Conservation (phyloP, 92 coral and sea anemone genomes). For the Muricea muricata region DNA sequence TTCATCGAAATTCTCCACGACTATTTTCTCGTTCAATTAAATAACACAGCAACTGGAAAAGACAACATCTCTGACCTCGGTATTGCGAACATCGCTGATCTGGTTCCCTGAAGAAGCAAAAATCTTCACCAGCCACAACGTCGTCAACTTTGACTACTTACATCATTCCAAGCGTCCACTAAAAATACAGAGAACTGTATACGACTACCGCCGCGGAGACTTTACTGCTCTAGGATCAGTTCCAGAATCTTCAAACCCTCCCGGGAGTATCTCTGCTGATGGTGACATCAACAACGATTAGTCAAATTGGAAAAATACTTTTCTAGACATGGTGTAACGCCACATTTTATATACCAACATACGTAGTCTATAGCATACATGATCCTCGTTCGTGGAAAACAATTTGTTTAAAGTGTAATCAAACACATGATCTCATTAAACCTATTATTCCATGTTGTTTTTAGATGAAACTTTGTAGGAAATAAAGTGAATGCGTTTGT, state of each 20-base stretch:
- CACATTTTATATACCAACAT: too few relatives aligned
- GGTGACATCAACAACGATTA: background rate
- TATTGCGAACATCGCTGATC: background rate
- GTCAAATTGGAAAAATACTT: background rate
- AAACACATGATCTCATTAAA: too few relatives aligned
- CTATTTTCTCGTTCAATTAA: background rate
- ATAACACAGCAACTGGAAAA: background rate
- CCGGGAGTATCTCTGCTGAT: background rate
- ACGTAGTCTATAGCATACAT: too few relatives aligned
- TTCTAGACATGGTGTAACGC: background rate
- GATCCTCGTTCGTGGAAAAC: too few relatives aligned
- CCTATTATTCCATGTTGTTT: too few relatives aligned
- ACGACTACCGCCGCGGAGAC: too few relatives aligned
- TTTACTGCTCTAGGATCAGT: too few relatives aligned
- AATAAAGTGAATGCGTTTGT: too few relatives aligned
- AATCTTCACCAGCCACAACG: background rate
- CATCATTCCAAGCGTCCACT: background rate
- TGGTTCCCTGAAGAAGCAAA: background rate
- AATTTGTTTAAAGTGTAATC: too few relatives aligned
- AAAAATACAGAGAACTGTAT: too few relatives aligned
- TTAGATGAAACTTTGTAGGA: too few relatives aligned
- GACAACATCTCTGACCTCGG: background rate
- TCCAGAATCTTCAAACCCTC: too few relatives aligned
- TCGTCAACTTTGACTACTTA: background rate
- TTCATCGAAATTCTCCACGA: background rate